Conservation (phyloP, 2,113 vertebrate species). For the Corynorhinus townsendii region DNA sequence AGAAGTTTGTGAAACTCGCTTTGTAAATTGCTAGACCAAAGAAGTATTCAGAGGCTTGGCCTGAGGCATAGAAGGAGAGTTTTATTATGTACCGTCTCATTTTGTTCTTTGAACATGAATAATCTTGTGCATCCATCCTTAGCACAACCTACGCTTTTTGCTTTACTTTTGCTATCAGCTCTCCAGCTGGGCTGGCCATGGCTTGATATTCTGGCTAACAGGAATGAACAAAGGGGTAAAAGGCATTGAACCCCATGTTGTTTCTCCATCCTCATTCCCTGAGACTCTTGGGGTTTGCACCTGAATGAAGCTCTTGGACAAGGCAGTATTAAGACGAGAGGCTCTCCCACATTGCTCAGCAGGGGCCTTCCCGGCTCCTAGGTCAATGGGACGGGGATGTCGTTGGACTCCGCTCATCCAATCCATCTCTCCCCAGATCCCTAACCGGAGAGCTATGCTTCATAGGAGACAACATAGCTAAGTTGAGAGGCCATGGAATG, state of each 20-base stretch:
- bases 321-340: background rate
- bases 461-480: background rate
- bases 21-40: slow-evolving; percentile 62
- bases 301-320: background rate
- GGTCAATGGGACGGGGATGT: background rate
- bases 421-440: background rate
- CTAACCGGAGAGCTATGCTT: background rate
- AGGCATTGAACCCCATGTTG: background rate
- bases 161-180: background rate
- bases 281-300: background rate
- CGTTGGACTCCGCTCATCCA: background rate
- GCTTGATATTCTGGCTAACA: background rate
- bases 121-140: background rate
- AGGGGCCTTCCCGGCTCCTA: background rate
- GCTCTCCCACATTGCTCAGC: background rate
- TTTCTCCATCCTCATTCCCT: background rate
- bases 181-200: background rate
- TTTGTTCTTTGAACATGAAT: slow-evolving; percentile 38
- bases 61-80: slow-evolving; percentile 33
- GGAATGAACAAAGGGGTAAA: background rate
- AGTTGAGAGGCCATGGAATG: background rate
- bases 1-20: slow-evolving; percentile 26
- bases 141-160: background rate
- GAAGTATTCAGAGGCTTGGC: slow-evolving; percentile 42
- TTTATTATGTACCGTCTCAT: background rate